A percentile compares a stretch with the other conserved stretches of the same genome.
These are phyloP conservation scores for Xylocopa sonorina DNA, from an alignment of 1,140 invertebrate genomes.

Conservation along the genomic window DNA sequence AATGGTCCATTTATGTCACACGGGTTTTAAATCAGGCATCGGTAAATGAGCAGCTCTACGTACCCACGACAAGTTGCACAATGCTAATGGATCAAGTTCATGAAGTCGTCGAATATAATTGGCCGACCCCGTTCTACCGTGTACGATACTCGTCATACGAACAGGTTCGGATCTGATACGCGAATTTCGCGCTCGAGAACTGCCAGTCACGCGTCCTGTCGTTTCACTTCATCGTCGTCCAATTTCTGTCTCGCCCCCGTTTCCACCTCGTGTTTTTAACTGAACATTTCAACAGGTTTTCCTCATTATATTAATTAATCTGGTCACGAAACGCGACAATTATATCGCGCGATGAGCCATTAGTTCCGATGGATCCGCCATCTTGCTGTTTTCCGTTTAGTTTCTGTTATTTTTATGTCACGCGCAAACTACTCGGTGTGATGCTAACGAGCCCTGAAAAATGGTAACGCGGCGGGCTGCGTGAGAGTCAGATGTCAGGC, in stretches of 20 bases:
- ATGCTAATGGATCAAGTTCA: conserved; percentile 51
- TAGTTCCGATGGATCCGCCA: no score
- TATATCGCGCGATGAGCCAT: no score
- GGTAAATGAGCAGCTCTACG: conserved; percentile 26
- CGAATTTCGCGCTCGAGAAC: conserved; percentile 27
- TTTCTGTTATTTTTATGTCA: no score
- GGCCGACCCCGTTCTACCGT: conserved; percentile 13
- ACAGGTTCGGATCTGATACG: conserved; percentile 27
- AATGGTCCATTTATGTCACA: background rate
- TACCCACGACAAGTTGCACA: conserved; percentile 24
- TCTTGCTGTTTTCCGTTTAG: no score
- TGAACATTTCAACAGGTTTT: no score
- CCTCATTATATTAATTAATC: no score
- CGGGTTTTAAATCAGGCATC: background rate
- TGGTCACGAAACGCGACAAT: no score
- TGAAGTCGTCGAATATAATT: conserved; percentile 21
- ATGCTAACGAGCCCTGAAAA: no score
- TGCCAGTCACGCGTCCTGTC: conserved; percentile 12
- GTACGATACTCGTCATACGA: conserved; percentile 22
- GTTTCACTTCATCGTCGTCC: background rate
- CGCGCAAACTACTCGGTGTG: no score
- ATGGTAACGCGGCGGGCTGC: no score
- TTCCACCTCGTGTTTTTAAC: background rate
- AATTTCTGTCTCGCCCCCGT: background rate
- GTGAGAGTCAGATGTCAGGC: background rate